Evolutionary conservation across 2,113 vertebrate species (phyloP).

Genomic region (Paraplagusia blochii): DNA sequence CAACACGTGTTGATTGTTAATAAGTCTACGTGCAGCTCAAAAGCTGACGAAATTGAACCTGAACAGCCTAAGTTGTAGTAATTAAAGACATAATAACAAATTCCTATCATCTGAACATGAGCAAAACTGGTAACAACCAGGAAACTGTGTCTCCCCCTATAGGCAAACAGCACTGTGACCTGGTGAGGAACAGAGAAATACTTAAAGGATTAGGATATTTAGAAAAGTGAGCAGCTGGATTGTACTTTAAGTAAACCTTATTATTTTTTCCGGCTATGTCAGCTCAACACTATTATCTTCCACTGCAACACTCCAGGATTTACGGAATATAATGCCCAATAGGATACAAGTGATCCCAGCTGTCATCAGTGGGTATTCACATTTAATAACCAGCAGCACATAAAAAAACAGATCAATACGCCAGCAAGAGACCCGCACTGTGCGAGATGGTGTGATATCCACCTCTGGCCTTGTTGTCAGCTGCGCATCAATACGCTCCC

Average conservation of each 20-base stretch:
- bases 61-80: no score
- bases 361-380: conserved; percentile 33
- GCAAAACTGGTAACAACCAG: no score
- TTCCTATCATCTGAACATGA: no score
- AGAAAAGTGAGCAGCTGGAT: background rate
- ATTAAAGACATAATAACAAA: no score
- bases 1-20: no score
- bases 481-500: conserved; percentile 14
- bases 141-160: no score
- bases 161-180: no score
- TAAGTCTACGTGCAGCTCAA: no score
- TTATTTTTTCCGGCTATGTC: conserved; percentile 8
- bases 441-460: conserved; percentile 20
- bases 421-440: conserved; percentile 19
- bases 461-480: conserved; percentile 35
- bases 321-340: background rate
- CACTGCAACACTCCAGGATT: conserved; percentile 5
- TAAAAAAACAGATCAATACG: conserved; percentile 45
- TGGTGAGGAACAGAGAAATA: background rate
- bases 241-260: background rate
- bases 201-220: background rate
- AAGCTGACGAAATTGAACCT: no score
- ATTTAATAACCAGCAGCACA: conserved; percentile 37
- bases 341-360: conserved; percentile 5
- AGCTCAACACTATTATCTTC: conserved; percentile 10